These are phyloP conservation scores for Trypoxylon attenuatum DNA, from an alignment of 2,888 invertebrate genomes.

Conservation along the genomic window DNA sequence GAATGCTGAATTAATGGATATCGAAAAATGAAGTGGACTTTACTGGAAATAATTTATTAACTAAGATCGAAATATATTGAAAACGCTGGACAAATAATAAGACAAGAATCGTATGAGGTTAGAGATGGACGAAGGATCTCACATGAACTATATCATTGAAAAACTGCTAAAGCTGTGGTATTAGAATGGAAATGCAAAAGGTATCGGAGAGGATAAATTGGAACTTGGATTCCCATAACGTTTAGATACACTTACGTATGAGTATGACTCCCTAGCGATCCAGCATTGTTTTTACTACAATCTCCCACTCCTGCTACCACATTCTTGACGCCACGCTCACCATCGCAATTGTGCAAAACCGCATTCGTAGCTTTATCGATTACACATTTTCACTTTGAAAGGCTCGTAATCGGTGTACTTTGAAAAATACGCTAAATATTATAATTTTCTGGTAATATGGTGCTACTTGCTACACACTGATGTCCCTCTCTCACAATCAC, in stretches of 20 bases:
- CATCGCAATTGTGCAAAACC: slow-evolving; percentile 42
- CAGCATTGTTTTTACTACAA: slow-evolving; percentile 54
- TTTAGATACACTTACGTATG: slow-evolving; percentile 35
- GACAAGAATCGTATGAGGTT: slow-evolving; percentile 40
- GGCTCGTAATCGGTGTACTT: slow-evolving; percentile 24
- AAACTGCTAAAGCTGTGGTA: too few species aligned
- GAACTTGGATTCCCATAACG: slow-evolving; percentile 11
- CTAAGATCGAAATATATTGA: background rate
- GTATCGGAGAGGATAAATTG: background rate
- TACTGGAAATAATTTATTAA: too few species aligned
- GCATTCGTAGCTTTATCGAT: slow-evolving; percentile 40
- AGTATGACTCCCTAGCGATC: slow-evolving; percentile 37
- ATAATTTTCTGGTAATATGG: slow-evolving; percentile 31
- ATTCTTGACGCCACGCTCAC: slow-evolving; percentile 49
- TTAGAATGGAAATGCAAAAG: background rate
- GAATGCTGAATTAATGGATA: too few species aligned
- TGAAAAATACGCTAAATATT: slow-evolving; percentile 35
- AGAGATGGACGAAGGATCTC: slow-evolving; percentile 16
- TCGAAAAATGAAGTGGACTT: too few species aligned
- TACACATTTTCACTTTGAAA: slow-evolving; percentile 26
- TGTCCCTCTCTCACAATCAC: slow-evolving; percentile 21
- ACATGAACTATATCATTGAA: background rate
- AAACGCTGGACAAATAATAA: background rate
- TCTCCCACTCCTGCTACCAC: slow-evolving; percentile 49
- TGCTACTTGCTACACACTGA: slow-evolving; percentile 30